These are phyloP conservation scores for Aricia agestis DNA, from an alignment of 1,140 invertebrate genomes.

Conservation along the genomic window DNA sequence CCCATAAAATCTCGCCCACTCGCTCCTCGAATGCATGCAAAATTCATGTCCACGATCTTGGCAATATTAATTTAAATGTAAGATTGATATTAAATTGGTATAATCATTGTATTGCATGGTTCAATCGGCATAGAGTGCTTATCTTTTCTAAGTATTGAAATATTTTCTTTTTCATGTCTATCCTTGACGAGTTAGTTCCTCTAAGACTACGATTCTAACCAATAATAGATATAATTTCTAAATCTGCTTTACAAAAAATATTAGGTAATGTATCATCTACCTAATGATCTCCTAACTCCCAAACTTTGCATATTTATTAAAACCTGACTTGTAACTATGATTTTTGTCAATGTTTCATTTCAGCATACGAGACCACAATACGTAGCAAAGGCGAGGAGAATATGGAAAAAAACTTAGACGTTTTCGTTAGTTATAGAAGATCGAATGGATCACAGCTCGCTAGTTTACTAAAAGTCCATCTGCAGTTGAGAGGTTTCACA, in stretches of 20 bases:
- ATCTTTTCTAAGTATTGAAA: conserved; percentile 1
- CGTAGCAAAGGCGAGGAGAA: conserved; percentile 83
- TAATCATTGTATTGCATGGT: too few species aligned
- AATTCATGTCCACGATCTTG: conserved; percentile 1
- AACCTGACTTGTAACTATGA: not conserved
- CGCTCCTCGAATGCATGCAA: conserved; percentile 16
- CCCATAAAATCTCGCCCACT: not conserved
- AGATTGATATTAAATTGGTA: not conserved
- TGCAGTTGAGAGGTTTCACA: conserved; percentile 94
- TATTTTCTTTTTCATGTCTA: conserved; percentile 1
- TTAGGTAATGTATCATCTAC: not conserved
- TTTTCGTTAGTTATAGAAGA: conserved; percentile 98
- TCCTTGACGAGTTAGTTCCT: not conserved
- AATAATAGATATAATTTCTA: not conserved
- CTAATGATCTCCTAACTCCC: too few species aligned
- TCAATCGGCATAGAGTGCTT: not conserved
- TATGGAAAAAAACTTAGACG: conserved; percentile 93
- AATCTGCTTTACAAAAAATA: not conserved
- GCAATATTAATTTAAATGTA: conserved; percentile 13
- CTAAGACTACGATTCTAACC: not conserved
- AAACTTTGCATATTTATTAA: not conserved
- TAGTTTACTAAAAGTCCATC: conserved; percentile 93
- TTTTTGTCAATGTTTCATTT: conserved; percentile 21
- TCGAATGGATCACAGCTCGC: conserved; percentile 99
- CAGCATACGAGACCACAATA: conserved; percentile 78